Conservation (phyloP, 2,797 vertebrate species). For the Aselliscus stoliczkanus region DNA sequence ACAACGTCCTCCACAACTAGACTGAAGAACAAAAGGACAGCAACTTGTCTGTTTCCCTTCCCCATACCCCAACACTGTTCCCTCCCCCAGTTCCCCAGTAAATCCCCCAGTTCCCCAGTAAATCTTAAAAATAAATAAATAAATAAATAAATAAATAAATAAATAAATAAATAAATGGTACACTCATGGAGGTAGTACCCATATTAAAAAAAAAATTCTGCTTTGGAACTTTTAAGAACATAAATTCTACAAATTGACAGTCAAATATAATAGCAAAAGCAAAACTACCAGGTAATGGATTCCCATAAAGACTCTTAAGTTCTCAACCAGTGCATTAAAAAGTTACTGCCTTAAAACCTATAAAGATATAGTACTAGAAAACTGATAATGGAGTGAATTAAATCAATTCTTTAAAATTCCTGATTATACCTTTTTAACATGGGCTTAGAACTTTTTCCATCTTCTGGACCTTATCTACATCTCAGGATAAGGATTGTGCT, state of each 20-base stretch:
- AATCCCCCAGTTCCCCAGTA: too few species aligned
- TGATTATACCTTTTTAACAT: not conserved
- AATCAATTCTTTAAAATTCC: not conserved
- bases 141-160: too few species aligned
- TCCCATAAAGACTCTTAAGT: not conserved
- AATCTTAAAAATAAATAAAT: too few species aligned
- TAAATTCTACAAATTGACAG: constrained; percentile 8
- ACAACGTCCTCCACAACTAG: too few species aligned
- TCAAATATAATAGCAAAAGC: constrained; percentile 20
- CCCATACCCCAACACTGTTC: too few species aligned
- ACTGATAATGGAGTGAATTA: not conserved
- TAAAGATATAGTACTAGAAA: not conserved
- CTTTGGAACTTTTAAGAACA: not conserved
- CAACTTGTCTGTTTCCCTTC: too few species aligned
- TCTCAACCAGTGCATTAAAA: constrained; percentile 1
- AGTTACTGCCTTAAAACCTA: not conserved
- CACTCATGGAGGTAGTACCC: too few species aligned
- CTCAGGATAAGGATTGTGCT: not conserved
- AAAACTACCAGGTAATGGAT: not conserved
- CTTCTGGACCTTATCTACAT: not conserved
- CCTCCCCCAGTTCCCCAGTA: too few species aligned
- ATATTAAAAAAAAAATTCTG: not conserved
- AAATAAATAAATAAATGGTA: too few species aligned
- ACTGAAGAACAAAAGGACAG: too few species aligned
- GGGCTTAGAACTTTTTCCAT: not conserved